Conservation (phyloP, 2,888 invertebrate species). For the Trachelus tabidus region DNA sequence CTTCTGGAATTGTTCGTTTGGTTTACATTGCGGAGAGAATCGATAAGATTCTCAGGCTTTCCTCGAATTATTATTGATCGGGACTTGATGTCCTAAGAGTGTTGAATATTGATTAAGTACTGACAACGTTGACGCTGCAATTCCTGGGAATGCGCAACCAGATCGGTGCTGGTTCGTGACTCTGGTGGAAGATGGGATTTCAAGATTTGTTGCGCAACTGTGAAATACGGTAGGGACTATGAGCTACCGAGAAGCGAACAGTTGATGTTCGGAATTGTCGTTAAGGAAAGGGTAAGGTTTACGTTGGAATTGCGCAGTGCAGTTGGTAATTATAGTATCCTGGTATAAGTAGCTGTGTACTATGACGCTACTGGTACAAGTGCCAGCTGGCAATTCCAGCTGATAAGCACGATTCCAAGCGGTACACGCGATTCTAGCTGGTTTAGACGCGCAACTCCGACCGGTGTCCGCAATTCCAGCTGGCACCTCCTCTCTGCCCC, state of each 20-base stretch:
- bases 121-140: not conserved
- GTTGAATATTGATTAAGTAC: not conserved
- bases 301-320: no score
- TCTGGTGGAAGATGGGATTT: conserved; percentile 16
- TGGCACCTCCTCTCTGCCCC: no score
- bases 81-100: not conserved
- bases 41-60: not conserved
- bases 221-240: not conserved
- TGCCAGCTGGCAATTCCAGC: no score
- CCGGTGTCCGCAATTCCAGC: no score
- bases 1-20: not conserved
- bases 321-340: no score
- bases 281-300: no score
- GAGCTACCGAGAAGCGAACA: not conserved
- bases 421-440: no score
- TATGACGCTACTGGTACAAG: no score
- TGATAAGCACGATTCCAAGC: no score
- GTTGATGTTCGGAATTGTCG: no score
- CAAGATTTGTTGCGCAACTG: conserved; percentile 11
- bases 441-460: no score
- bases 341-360: no score
- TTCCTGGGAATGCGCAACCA: not conserved
- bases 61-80: not conserved
- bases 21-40: not conserved
- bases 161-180: conserved; percentile 23